Conservation (phyloP, 2,888 invertebrate species). For the Drosophila tanythrix region DNA sequence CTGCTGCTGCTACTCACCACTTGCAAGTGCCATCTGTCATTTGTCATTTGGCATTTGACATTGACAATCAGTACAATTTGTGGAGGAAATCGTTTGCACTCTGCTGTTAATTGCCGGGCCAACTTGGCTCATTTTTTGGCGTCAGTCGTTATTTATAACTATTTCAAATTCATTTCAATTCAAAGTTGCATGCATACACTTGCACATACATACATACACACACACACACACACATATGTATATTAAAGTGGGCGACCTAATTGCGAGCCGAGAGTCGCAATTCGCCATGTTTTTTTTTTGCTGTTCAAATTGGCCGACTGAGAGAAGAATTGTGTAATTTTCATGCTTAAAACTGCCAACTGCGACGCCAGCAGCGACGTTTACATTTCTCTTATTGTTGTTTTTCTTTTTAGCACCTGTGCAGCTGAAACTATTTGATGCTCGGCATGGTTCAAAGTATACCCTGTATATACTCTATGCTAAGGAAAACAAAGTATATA, state of each 20-base stretch:
- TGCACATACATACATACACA: not conserved
- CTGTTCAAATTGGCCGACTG: conserved; percentile 34
- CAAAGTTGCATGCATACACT: conserved; percentile 47
- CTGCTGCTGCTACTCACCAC: conserved; percentile 11
- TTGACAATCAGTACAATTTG: conserved; percentile 69
- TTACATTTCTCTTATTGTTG: conserved; percentile 1
- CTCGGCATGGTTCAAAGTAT: conserved; percentile 30
- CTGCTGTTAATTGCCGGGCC: conserved; percentile 63
- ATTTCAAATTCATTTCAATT: conserved; percentile 55
- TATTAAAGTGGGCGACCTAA: conserved; percentile 75
- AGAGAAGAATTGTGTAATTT: conserved; percentile 64
- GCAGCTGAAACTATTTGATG: conserved; percentile 36
- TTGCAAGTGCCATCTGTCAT: conserved; percentile 5
- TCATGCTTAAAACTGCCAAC: conserved; percentile 27
- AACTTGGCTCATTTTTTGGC: conserved; percentile 32
- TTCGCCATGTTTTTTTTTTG: conserved; percentile 14
- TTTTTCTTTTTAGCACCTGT: conserved; percentile 44
- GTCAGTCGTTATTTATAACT: conserved; percentile 65
- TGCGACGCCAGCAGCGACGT: conserved; percentile 22
- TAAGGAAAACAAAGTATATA: not conserved
- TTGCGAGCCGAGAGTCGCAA: conserved; percentile 63
- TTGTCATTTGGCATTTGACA: conserved; percentile 54
- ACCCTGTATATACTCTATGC: conserved; percentile 20
- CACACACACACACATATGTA: not conserved
- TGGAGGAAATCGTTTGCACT: conserved; percentile 67